Evolutionary conservation across 2,888 invertebrate species (phyloP), one percentile per base, ranked within the genome.

Genomic region (Dorcus parallelipipedus): DNA sequence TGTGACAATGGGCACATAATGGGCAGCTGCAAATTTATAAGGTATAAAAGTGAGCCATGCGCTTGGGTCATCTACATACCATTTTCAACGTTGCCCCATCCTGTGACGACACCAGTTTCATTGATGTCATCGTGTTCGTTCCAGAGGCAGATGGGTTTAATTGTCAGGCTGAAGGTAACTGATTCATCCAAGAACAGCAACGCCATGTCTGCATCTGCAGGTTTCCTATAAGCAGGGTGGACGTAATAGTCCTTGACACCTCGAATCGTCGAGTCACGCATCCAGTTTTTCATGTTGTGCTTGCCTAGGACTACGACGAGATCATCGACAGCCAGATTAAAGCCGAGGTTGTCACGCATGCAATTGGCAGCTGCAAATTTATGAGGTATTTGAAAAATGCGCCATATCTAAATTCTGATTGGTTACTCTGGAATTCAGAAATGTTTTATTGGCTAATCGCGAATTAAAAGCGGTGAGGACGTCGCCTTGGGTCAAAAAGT

Each of bases 81-180:
- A 0, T 80, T 81, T 0, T 70, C 59, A 62, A 82, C 82, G 49
- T 76, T 77, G 9, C 85, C 85, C 86, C 86, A 87, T 3, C 86
- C 85, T 40, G 45, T 54, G 2, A 84, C 82, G 4, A 85, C 82
- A 74, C 84, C 85, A 8, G 63, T 69, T 47, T 76, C 75, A 0
- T 79, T 78, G 8, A 81, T 76, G 0, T 78, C 76, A 0, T 71
- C 66, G 51, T 77, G 71, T 14, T 81, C 82, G 0, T 80, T 80
- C 86, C 85, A 86, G n/a, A 86, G 76, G 64, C 87, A 86, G 7
- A 84, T 81, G 0, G 86, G 84, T 23, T 82, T 76, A 42, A 86
- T 83, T 68, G 78, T 80, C 59, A 80, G 80, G 0, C 81, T 79
- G 70, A 81, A 83, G 7, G 78, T 73, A 0, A 83, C 80, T 0